These are phyloP conservation scores for Ditylenchus dipsaci DNA, from an alignment of 1,140 invertebrate species.

Conservation along the genomic window DNA sequence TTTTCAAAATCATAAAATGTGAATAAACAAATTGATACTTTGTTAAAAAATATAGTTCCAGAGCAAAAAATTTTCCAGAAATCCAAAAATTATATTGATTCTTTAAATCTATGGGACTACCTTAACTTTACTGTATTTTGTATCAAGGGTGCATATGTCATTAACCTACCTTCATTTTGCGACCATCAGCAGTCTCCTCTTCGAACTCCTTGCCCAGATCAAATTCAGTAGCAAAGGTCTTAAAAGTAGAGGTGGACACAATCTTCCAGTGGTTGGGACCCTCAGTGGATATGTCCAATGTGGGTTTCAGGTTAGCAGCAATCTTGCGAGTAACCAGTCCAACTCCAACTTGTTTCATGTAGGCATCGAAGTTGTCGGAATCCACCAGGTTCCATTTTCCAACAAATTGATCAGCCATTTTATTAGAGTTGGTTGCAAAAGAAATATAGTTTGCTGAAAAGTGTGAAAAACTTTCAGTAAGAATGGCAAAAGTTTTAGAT, in stretches of 20 bases:
- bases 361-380: slow-evolving; percentile 26
- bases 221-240: slow-evolving; percentile 20
- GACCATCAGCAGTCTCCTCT: slow-evolving; percentile 23
- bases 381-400: slow-evolving; percentile 26
- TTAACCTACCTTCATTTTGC: slow-evolving; percentile 15
- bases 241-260: slow-evolving; percentile 24
- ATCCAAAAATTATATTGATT: too few relatives aligned
- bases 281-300: slow-evolving; percentile 12
- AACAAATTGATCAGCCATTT: slow-evolving; percentile 20
- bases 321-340: slow-evolving; percentile 23
- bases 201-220: slow-evolving; percentile 28
- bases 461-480: too few relatives aligned
- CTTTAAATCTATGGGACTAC: too few relatives aligned
- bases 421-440: neutral
- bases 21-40: too few relatives aligned
- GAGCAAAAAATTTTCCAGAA: too few relatives aligned
- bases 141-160: neutral
- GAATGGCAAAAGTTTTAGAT: too few relatives aligned
- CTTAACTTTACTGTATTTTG: too few relatives aligned
- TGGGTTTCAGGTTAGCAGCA: slow-evolving; percentile 7
- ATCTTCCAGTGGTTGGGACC: slow-evolving; percentile 29
- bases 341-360: slow-evolving; percentile 25
- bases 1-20: too few relatives aligned
- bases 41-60: too few relatives aligned
- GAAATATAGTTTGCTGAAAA: neutral